Percentiles rank a stretch among this genome's conserved stretches.
These are phyloP conservation scores for Xanthia icteritia DNA, from an alignment of 2,888 invertebrate species.

Conservation along the genomic window DNA sequence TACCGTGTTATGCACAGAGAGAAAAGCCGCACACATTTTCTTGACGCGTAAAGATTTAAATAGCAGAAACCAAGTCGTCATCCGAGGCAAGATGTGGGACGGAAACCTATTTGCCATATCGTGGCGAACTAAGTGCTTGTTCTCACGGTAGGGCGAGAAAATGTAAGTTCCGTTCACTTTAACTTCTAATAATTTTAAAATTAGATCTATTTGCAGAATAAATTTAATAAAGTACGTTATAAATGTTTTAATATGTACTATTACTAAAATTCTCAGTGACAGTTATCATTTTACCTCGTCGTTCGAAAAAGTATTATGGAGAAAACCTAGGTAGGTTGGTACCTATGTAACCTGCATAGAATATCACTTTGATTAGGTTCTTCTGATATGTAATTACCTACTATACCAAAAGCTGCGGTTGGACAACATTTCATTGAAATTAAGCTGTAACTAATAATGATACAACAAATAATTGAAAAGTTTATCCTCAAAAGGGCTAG, in stretches of 20 bases:
- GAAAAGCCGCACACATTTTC: conserved; percentile 49
- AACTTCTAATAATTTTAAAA: conserved; percentile 44
- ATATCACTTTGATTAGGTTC: neutral
- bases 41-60: conserved; percentile 54
- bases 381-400: neutral
- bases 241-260: neutral
- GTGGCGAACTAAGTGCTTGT: conserved; percentile 67
- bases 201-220: conserved; percentile 29
- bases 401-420: neutral
- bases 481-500: conserved; percentile 30
- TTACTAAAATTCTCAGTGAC: neutral
- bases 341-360: neutral
- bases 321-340: too few species aligned
- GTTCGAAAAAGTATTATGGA: neutral
- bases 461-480: conserved; percentile 34
- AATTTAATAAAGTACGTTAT: neutral
- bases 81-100: conserved; percentile 60
- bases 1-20: conserved; percentile 24
- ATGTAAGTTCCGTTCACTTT: conserved; percentile 57
- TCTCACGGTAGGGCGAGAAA: conserved; percentile 69
- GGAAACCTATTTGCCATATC: conserved; percentile 73
- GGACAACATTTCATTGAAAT: neutral
- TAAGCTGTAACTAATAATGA: conserved; percentile 16
- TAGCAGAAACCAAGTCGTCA: conserved; percentile 58
- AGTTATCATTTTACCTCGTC: neutral